These are phyloP conservation scores for Druceiella hillmani DNA, from an alignment of 2,888 invertebrate species.

Conservation along the genomic window DNA sequence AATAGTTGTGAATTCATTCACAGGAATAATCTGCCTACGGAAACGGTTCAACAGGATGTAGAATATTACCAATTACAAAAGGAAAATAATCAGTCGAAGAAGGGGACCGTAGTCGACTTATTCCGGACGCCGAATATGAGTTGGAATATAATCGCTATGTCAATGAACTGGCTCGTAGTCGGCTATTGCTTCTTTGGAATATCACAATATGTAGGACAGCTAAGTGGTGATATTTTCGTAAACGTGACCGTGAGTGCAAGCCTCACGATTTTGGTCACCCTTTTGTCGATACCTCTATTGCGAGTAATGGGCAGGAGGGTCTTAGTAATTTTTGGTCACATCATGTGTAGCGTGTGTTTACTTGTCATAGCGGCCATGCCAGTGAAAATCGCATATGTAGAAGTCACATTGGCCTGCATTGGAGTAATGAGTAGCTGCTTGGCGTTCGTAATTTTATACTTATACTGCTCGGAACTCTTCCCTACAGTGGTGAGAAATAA, in stretches of 20 bases:
- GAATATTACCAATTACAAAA: slow-evolving; percentile 22
- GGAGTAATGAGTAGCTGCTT: slow-evolving; percentile 78
- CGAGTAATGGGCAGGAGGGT: slow-evolving; percentile 53
- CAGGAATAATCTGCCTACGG: slow-evolving; percentile 30
- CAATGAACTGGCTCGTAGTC: slow-evolving; percentile 63
- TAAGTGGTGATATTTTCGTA: slow-evolving; percentile 63
- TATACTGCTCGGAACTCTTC: slow-evolving; percentile 82
- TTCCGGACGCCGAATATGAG: slow-evolving; percentile 56
- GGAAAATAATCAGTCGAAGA: slow-evolving; percentile 17
- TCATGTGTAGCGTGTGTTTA: slow-evolving; percentile 46
- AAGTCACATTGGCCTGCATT: slow-evolving; percentile 60
- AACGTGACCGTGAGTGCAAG: slow-evolving; percentile 64
- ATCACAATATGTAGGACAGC: slow-evolving; percentile 61
- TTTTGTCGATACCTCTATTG: slow-evolving; percentile 48
- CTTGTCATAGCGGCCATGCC: slow-evolving; percentile 47
- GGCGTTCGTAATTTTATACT: slow-evolving; percentile 80
- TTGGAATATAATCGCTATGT: slow-evolving; percentile 53
- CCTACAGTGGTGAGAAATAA: slow-evolving; percentile 85
- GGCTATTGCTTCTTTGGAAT: slow-evolving; percentile 62
- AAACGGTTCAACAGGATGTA: slow-evolving; percentile 27
- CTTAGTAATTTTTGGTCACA: slow-evolving; percentile 50
- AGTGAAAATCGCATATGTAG: slow-evolving; percentile 25
- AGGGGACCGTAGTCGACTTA: slow-evolving; percentile 48
- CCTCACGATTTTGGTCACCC: slow-evolving; percentile 42
- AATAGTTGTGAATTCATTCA: too few relatives aligned